Conservation (phyloP, 2,888 invertebrate genomes). For the Shargacucullia verbasci region DNA sequence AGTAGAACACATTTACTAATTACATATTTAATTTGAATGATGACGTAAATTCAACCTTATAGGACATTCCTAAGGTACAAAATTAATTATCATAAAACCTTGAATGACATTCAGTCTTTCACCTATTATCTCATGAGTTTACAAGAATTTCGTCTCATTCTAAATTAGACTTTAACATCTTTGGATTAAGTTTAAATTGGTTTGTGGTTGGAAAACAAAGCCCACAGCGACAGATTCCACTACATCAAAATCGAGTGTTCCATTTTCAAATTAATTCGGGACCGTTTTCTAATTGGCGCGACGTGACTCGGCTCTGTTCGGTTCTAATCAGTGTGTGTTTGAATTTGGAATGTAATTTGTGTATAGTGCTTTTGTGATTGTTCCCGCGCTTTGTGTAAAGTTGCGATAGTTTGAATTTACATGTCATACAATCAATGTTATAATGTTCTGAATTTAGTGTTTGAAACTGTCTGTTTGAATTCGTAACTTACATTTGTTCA, state of each 20-base stretch:
- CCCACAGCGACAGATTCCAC: constrained; percentile 77
- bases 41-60: constrained; percentile 46
- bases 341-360: constrained; percentile 83
- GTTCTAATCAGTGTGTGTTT: constrained; percentile 81
- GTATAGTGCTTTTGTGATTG: constrained; percentile 72
- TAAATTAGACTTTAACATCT: constrained; percentile 38
- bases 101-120: constrained; percentile 68
- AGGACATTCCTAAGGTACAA: constrained; percentile 48
- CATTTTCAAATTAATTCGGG: constrained; percentile 87
- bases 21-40: constrained; percentile 49
- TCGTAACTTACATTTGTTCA: constrained; percentile 17
- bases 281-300: constrained; percentile 87
- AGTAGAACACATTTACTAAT: constrained; percentile 69
- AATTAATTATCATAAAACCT: constrained; percentile 57
- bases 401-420: constrained; percentile 62
- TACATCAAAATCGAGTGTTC: constrained; percentile 88
- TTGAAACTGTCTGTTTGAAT: constrained; percentile 22
- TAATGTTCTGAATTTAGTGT: constrained; percentile 27
- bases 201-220: constrained; percentile 45
- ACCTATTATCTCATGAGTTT: constrained; percentile 60
- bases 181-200: constrained; percentile 48
- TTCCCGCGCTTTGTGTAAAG: constrained; percentile 65
- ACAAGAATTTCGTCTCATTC: constrained; percentile 23
- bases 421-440: constrained; percentile 46
- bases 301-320: constrained; percentile 82